These are phyloP conservation scores for Nomada fabriciana DNA, from an alignment of 2,888 invertebrate genomes.

Conservation along the genomic window DNA sequence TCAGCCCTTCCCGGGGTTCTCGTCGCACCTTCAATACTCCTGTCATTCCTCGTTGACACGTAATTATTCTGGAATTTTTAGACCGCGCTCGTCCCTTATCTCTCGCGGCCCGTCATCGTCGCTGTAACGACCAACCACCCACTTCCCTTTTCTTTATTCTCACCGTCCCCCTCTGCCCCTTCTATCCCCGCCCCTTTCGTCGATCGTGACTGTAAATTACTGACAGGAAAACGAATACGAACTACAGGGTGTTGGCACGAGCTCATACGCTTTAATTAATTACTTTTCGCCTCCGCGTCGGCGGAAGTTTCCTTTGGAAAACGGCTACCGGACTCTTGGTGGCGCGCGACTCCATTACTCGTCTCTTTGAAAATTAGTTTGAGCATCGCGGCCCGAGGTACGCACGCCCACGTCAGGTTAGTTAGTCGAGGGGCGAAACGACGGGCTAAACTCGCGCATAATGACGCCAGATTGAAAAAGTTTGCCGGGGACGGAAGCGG, in stretches of 20 bases:
- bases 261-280: conserved; percentile 67
- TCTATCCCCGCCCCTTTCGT: too few species aligned
- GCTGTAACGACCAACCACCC: background rate
- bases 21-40: conserved; percentile 15
- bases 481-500: conserved; percentile 62
- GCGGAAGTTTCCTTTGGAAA: conserved; percentile 51
- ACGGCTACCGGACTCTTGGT: conserved; percentile 50
- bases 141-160: too few species aligned
- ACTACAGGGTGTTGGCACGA: conserved; percentile 1
- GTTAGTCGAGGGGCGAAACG: conserved; percentile 58
- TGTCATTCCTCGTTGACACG: conserved; percentile 25
- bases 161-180: background rate
- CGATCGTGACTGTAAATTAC: conserved; percentile 35
- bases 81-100: background rate
- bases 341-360: conserved; percentile 63
- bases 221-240: conserved; percentile 39
- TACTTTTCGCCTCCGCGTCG: conserved; percentile 58
- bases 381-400: conserved; percentile 46
- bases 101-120: background rate
- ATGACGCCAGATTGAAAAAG: conserved; percentile 82
- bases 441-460: conserved; percentile 73
- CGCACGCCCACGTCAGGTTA: conserved; percentile 35
- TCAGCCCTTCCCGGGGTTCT: background rate
- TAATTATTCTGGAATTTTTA: conserved; percentile 37
- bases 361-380: conserved; percentile 73